Base-by-base conservation (phyloP, 53 echinoderm and acorn worm genomes). In the Patiria pectinifera region DNA sequence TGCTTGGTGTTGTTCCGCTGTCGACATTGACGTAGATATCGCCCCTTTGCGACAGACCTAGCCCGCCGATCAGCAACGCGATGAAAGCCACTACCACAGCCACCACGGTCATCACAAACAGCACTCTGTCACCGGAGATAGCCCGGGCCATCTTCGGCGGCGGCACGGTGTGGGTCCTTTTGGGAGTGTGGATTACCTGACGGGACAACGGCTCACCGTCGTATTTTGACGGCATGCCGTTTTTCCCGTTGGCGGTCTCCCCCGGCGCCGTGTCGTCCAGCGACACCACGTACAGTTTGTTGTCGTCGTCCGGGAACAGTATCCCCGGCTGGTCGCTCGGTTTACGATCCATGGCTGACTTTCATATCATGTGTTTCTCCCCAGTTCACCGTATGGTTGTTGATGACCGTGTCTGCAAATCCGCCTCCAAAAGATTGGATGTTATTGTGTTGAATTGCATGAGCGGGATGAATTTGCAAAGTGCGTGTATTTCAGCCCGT, bases 51-150 rank as follows among this genome's bases (percentile, higher is more conserved):
- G 81, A 19, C 4, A 90, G 66, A 23, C 90, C 90, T 2, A 90
- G 10, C 6, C 81, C 49, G 3, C 90, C 90, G 2, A 90, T 46
- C 46, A 90, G 14, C 15, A 90, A 22, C 5, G 90, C 90, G n/a
- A 90, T 81, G 69, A 90, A 66, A 11, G 90, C 90, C 16, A 90
- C 80, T 1, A 90, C 69, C n/a, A 90, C 66, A 19, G 90, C 90
- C 7, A 90, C 90, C 10, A 47, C 60, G n/a, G 90, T 81, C 46
- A 90, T 11, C 12, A 49, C 80, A 14, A 46, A 16, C n/a, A 63
- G 14, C 12, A 81, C 6, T 48, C 48, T 90, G 23, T 70, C 81
- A 2, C 78, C 66, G 11, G 12, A 21, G 58, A 4, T 3, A 0
- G 21, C 10, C 5, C n/a, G 8, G 59, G 45, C 59, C 47, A 11